Evolutionary conservation across 1,140 invertebrate species (phyloP), one percentile per base, ranked within the genome.

Genomic region (Drosophila nigrodunni): DNA sequence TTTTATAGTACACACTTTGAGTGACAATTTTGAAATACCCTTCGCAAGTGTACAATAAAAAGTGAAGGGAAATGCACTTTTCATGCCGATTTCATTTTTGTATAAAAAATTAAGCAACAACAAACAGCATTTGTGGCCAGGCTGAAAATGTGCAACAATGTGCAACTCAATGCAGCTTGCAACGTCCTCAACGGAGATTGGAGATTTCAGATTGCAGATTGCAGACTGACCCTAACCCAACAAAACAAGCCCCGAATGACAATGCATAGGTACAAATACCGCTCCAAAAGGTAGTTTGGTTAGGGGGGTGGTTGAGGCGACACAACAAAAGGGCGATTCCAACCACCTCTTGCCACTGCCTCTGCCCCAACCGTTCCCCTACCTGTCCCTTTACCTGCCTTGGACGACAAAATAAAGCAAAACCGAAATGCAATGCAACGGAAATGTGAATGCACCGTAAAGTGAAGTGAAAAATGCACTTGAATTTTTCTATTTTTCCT

Each of bases 381-480:
- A 15, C 15, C 6, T 43, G 2, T 1, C 18, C n/a, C 30, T 15
- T 3, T 15, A 15, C 15, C 6, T 43, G 2, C 18, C 18, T 46
- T 21, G 44, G 47, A 65, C 71, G 78, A 82, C 78, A 87, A 86
- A 76, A 76, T 72, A 47, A 87, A 76, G 60, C 47, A 44, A 49
- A 74, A 67, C 69, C 69, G 59, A 37, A 77, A 54, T 81, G 82
- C 82, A 87, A 77, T 89, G 85, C 85, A 89, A 89, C 85, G 85
- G 85, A 88, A 88, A 88, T 88, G 85, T 88, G 85, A 88, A 88
- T 88, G 85, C 85, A 88, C 85, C 85, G 78, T 88, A 89, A 88
- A 88, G 85, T 88, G 80, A 88, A 88, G 85, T 89, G 85, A 89
- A 88, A 87, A 89, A 76, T 83, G 74, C 85, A 89, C 85, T 88